Evolutionary conservation across 2,888 invertebrate genomes (phyloP), one percentile per base, ranked within the genome.

Genomic region (Nysson spinosus): DNA sequence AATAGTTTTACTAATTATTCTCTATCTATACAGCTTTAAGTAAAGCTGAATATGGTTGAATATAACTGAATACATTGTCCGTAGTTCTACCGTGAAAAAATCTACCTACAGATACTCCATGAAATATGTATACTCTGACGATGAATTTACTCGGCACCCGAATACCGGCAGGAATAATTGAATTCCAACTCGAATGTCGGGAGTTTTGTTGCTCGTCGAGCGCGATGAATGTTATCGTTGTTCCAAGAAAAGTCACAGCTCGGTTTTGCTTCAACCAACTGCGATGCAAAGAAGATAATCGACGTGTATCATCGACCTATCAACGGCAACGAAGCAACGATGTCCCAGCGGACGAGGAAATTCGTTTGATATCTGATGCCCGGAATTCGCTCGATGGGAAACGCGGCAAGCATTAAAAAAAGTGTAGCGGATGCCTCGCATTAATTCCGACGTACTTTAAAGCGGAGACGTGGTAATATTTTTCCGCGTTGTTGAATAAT

Each of bases 221-320:
- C 20, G 6, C 39, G 16, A 30, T 49, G 35, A 47, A 57, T 39
- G 49, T 44, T 57, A 67, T 49, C 52, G 26, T 28, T 49, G 24
- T 69, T 57, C 62, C 19, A 16, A 22, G 62, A 69, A 69, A 24
- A 11, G 22, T 7, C 22, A 26, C 34, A 34, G 22, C 14, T 12
- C 28, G 11, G 22, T 14, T 51, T 52, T 43, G 20, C n/a, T 43
- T 28, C 28, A 7, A 35, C 43, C 16, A 32, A 30, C 43, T 16
- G 17, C 34, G 24, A 35, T 44, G 37, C 19, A 19, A 47, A 16
- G 26, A 37, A 40, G 42, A 32, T 42, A n/a, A 30, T 30, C 9
- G 11, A 11, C 1, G 9, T 9, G 1, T 34, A 42, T 50, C 58
- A 42, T 35, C 26, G 43, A 22, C 12, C 7, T 58, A 58, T 52